Base-by-base conservation (phyloP, 2,113 vertebrate genomes). In the Tachysurus vachellii region DNA sequence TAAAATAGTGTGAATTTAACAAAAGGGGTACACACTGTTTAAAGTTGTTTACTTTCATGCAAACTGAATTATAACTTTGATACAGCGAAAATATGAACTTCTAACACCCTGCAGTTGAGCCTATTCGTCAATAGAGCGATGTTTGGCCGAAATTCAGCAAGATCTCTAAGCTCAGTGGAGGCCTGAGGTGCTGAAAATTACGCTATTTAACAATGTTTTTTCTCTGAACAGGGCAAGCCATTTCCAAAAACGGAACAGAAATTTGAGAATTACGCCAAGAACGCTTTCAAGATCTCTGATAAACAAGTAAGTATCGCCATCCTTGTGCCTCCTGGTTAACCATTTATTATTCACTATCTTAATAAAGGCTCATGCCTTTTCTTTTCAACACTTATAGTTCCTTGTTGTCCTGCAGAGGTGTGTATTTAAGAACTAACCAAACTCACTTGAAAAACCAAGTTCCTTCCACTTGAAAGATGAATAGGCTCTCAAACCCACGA, bases 211-310 rank as follows among this genome's bases (percentile, higher is more conserved):
- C 70, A 62, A 71, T 66, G 73, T 90, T 88, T 47, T 73, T 73
- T 85, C 66, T 92, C 79, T 54, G 56, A 47, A 85, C 90, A 95
- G 95, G 94, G 95, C 9, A 95, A 91, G 82, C 66, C 92, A 3
- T 90, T 95, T 36, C 95, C 95, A 36, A 96, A 95, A 92, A 94
- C 94, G 0, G 94, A 95, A 90, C 94, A 95, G 92, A 96, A 95
- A 90, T 95, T 96, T 91, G 95, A 95, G 89, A 96, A 96, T 79
- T 95, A 88, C 56, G 93, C 94, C 84, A 94, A 13, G 89, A 93
- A 85, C 84, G 64, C 90, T 82, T 95, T 93, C 84, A 96, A 92
- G 91, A 92, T 95, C 85, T 83, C 89, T 0, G 95, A 96, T 91
- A 95, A 94, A 92, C 92, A 93, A 66, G 95, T 96, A 91, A 93